Conservation (phyloP, 1,140 invertebrate genomes). For the Caenorhabditis remanei region DNA sequence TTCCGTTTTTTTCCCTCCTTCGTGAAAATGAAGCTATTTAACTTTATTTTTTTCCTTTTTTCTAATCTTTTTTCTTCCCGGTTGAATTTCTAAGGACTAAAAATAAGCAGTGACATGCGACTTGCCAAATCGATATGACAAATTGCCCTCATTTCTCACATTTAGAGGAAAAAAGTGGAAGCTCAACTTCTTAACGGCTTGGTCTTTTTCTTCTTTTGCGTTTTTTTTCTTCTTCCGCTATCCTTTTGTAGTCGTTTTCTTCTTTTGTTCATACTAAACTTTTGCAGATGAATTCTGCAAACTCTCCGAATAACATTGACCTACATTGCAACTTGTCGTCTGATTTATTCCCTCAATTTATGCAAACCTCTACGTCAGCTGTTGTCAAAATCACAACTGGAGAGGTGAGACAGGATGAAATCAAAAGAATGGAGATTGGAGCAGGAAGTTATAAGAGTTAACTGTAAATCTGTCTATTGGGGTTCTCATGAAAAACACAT, state of each 20-base stretch:
- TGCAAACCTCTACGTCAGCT: not conserved
- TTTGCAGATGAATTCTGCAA: slow-evolving; percentile 2
- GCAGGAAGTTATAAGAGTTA: too few relatives aligned
- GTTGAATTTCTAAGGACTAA: not conserved
- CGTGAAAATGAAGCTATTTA: slow-evolving; percentile 10
- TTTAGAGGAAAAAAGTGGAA: slow-evolving; percentile 12
- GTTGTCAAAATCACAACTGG: not conserved
- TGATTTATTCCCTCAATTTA: not conserved
- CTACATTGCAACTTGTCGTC: not conserved
- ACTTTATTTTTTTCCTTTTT: not conserved
- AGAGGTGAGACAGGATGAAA: not conserved
- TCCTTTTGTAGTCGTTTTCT: not conserved
- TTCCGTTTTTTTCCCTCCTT: not conserved
- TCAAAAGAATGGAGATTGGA: too few relatives aligned
- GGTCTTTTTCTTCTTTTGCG: not conserved
- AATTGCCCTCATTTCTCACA: slow-evolving; percentile 51
- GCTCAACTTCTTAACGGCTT: slow-evolving; percentile 51
- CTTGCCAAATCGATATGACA: slow-evolving; percentile 35
- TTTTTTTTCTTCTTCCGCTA: not conserved
- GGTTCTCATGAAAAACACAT: too few relatives aligned
- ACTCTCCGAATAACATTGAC: not conserved
- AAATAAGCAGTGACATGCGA: not conserved
- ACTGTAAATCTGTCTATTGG: too few relatives aligned
- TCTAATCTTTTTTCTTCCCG: not conserved
- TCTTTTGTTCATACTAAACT: not conserved